These are phyloP conservation scores for Tangachromis dhanisi DNA, from an alignment of 2,113 vertebrate species.

Conservation along the genomic window DNA sequence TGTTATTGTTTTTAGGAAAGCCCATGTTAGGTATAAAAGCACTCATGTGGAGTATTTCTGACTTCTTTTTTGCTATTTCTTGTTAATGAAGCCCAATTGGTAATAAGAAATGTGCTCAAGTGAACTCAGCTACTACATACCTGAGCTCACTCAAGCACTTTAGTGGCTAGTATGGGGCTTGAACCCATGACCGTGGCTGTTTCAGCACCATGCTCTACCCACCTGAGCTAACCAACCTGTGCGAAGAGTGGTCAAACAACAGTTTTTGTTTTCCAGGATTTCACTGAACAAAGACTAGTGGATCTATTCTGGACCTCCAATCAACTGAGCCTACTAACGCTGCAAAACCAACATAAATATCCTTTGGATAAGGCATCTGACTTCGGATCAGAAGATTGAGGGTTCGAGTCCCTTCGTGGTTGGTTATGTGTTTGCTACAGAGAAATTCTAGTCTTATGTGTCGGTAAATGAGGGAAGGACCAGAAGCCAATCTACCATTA, in stretches of 20 bases:
- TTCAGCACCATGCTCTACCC: not conserved
- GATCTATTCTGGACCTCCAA: not conserved
- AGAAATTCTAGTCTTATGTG: not conserved
- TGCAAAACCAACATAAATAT: not conserved
- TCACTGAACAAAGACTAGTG: not conserved
- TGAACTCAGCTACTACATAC: not conserved
- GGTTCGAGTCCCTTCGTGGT: not conserved
- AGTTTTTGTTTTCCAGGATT: not conserved
- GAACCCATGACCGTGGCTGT: not conserved
- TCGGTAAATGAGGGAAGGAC: accelerated
- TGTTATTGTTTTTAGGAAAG: not conserved
- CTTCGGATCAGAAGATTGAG: not conserved
- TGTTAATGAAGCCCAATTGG: not conserved
- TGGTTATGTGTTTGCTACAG: not conserved
- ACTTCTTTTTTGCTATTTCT: not conserved
- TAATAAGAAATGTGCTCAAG: not conserved
- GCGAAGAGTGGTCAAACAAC: accelerated
- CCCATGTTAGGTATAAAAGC: not conserved
- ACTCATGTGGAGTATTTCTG: not conserved
- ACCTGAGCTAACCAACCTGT: not conserved
- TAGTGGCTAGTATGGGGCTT: not conserved
- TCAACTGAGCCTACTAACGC: accelerated
- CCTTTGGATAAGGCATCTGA: not conserved
- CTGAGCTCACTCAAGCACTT: not conserved
- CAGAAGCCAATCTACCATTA: not conserved